Evolutionary conservation across 2,113 vertebrate species (phyloP).

Genomic region (Aphelocoma coerulescens): DNA sequence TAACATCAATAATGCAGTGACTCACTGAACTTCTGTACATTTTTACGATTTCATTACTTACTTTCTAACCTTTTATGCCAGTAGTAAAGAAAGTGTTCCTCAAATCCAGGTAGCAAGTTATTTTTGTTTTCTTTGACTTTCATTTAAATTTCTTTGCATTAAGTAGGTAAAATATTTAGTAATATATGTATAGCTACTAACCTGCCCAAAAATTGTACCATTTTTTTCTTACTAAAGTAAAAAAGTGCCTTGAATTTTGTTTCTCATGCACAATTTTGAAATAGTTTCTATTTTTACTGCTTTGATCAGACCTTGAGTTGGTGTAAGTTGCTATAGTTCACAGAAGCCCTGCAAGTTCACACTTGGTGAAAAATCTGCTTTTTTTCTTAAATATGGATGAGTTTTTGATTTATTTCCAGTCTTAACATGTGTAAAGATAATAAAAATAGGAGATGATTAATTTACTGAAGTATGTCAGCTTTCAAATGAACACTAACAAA

Average conservation of each 20-base stretch:
- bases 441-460: not conserved
- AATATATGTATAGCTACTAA: not conserved
- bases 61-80: not conserved
- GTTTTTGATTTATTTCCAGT: not conserved
- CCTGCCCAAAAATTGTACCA: not conserved
- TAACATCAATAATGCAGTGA: constrained; percentile 15
- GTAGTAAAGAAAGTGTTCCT: constrained; percentile 18
- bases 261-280: not conserved
- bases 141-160: not conserved
- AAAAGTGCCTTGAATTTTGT: not conserved
- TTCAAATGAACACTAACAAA: not conserved
- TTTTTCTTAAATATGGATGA: not conserved
- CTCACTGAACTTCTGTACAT: constrained; percentile 6
- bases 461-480: not conserved
- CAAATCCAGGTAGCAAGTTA: not conserved
- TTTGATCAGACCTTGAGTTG: not conserved
- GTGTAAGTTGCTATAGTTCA: not conserved
- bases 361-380: not conserved
- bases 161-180: not conserved
- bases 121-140: not conserved
- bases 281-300: not conserved
- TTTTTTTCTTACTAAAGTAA: not conserved
- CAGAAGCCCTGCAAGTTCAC: not conserved
- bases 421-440: not conserved
- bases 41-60: constrained; percentile 1